Percentiles rank a stretch among this genome's conserved stretches.
Conservation (phyloP, 2,113 vertebrate species). For the Cryptotis parvus region DNA sequence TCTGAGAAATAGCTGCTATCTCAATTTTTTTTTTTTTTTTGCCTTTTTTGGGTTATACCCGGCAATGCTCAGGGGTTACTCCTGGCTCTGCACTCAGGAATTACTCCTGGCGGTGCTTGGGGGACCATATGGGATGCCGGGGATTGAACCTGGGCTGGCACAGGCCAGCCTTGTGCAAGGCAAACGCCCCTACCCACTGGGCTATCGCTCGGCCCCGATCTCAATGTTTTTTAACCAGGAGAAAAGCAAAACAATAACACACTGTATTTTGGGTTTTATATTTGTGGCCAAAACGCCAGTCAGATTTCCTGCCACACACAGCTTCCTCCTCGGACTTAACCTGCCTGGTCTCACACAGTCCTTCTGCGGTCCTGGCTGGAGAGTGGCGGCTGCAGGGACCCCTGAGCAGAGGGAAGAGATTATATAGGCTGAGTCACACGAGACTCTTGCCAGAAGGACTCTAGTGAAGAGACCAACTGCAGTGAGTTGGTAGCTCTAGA, state of each 20-base stretch:
- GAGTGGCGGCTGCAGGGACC: not conserved
- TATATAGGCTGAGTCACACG: not conserved
- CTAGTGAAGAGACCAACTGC: not conserved
- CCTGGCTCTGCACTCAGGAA: too few species aligned
- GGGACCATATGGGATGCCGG: too few species aligned
- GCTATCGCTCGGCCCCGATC: not conserved
- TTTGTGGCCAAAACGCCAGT: conserved; percentile 5
- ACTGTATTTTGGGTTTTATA: conserved; percentile 22
- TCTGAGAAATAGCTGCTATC: not conserved
- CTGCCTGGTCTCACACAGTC: not conserved
- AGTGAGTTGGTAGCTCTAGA: too few species aligned
- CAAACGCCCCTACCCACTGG: too few species aligned
- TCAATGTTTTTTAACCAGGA: not conserved
- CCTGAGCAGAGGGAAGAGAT: not conserved
- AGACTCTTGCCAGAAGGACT: not conserved
- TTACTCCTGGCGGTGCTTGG: too few species aligned
- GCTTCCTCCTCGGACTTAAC: not conserved
- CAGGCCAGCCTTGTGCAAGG: too few species aligned
- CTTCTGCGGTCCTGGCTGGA: not conserved
- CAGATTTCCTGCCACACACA: not conserved
- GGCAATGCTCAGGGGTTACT: too few species aligned
- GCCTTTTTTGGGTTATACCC: too few species aligned
- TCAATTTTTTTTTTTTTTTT: not conserved
- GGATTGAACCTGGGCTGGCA: too few species aligned
- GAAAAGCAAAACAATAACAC: not conserved